These are phyloP conservation scores for Rhamnusium bicolor DNA, from an alignment of 2,888 invertebrate species.

Conservation along the genomic window DNA sequence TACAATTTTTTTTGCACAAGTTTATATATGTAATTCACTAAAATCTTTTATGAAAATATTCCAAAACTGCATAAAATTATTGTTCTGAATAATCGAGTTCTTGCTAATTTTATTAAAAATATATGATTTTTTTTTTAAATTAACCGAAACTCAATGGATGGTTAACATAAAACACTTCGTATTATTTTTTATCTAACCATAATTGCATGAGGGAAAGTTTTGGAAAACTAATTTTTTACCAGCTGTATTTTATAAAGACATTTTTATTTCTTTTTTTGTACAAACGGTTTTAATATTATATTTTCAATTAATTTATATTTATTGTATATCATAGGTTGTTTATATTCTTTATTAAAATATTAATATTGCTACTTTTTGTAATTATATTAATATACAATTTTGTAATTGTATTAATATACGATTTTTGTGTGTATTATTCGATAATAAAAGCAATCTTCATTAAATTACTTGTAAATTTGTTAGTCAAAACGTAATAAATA, in stretches of 20 bases:
- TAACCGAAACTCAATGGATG: background rate
- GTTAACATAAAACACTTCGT: background rate
- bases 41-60: too few species aligned
- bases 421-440: conserved; percentile 11
- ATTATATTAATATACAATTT: too few species aligned
- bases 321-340: conserved; percentile 20
- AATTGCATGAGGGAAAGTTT: conserved; percentile 11
- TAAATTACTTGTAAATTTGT: conserved; percentile 25
- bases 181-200: background rate
- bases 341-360: conserved; percentile 14
- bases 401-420: too few species aligned
- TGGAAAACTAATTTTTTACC: conserved; percentile 11
- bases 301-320: conserved; percentile 22
- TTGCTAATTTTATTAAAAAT: too few species aligned
- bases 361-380: conserved; percentile 13
- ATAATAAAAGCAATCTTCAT: too few species aligned
- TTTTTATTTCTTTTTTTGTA: conserved; percentile 15
- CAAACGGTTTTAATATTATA: conserved; percentile 15
- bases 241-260: conserved; percentile 1
- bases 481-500: conserved; percentile 20
- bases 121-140: background rate
- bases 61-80: too few species aligned
- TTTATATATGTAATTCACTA: too few species aligned
- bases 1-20: too few species aligned
- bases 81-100: too few species aligned